Percentiles rank a stretch among this genome's conserved stretches.
These are phyloP conservation scores for Protosalanx chinensis DNA, from an alignment of 2,797 vertebrate species.

Conservation along the genomic window DNA sequence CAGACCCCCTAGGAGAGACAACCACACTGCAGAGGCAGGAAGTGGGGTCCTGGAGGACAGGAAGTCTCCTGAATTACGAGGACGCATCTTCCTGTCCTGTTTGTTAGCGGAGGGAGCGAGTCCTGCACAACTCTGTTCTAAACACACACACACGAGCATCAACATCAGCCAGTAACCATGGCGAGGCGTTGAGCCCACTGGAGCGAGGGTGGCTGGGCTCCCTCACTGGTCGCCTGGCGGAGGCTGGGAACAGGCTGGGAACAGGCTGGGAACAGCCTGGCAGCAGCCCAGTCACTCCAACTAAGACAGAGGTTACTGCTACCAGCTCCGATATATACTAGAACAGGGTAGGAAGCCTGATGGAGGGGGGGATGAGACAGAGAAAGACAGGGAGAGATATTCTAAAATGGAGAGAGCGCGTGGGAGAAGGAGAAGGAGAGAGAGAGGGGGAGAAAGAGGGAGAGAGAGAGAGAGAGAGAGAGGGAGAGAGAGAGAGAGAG, in stretches of 20 bases:
- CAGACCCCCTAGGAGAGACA: too few species aligned
- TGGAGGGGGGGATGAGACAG: constrained; percentile 8
- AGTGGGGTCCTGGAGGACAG: too few species aligned
- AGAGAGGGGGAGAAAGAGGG: constrained; percentile 16
- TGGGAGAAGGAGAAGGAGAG: constrained; percentile 10
- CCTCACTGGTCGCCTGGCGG: constrained; percentile 55
- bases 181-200: constrained; percentile 54
- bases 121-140: constrained; percentile 25
- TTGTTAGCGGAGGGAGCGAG: constrained; percentile 31
- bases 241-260: constrained; percentile 48
- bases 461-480: constrained; percentile 12
- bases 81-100: constrained; percentile 9
- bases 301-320: constrained; percentile 49
- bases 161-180: constrained; percentile 53
- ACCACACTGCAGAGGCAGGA: too few species aligned
- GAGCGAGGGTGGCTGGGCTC: constrained; percentile 53
- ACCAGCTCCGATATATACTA: constrained; percentile 59
- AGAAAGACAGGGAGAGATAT: constrained; percentile 22
- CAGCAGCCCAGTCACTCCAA: constrained; percentile 1
- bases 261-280: constrained; percentile 21
- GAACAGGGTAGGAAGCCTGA: constrained; percentile 42
- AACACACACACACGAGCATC: constrained; percentile 43
- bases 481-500: constrained; percentile 22
- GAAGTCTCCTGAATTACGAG: too few species aligned
- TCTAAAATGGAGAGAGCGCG: constrained; percentile 18